phyloP scores from a whole-genome alignment of 2,113 vertebrate genomes.

The Silurus glanis region DNA sequence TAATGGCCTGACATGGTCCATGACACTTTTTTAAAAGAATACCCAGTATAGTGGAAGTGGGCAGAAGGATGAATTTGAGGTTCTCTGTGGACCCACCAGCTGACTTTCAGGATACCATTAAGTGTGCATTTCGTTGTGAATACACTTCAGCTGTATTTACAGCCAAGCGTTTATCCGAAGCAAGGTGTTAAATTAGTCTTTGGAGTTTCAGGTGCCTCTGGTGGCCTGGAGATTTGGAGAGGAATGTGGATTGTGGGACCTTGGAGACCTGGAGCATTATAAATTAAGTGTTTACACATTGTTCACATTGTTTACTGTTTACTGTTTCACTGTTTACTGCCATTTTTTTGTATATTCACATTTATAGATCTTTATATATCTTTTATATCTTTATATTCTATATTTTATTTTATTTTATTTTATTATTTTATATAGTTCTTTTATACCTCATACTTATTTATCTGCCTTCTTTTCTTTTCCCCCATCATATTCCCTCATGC shows the following conservation, averaged over 20 bases:
- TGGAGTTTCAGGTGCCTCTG: not conserved
- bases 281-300: too few relatives aligned
- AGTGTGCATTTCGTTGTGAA: not conserved
- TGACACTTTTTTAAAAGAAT: not conserved
- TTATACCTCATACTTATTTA: too few relatives aligned
- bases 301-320: too few relatives aligned
- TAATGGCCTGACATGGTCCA: not conserved
- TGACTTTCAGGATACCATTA: not conserved
- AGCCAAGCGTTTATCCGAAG: not conserved
- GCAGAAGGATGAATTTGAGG: not conserved
- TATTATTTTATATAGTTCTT: too few relatives aligned
- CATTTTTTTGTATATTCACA: too few relatives aligned
- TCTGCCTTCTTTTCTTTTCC: too few relatives aligned
- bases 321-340: too few relatives aligned
- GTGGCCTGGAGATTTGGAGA: not conserved
- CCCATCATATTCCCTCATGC: too few relatives aligned
- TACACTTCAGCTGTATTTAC: not conserved
- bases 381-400: too few relatives aligned
- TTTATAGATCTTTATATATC: too few relatives aligned
- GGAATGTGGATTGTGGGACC: too few relatives aligned
- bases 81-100: not conserved
- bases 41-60: not conserved
- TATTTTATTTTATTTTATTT: too few relatives aligned
- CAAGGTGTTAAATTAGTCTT: not conserved
- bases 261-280: not conserved